phyloP scores from a whole-genome alignment of 2,888 invertebrate genomes.

The Amitus sp. region DNA sequence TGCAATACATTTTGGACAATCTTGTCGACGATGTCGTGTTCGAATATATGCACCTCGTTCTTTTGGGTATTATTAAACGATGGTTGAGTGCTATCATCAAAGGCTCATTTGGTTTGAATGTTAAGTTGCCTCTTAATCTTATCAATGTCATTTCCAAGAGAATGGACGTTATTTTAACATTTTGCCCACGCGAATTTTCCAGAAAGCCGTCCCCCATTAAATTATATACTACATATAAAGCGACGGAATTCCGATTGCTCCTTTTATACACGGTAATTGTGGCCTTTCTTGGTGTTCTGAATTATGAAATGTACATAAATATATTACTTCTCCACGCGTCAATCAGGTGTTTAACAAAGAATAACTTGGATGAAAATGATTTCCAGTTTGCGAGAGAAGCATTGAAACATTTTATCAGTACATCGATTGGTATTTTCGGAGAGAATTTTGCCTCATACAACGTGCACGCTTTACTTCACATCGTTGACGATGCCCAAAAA shows the following conservation, averaged over 20 bases:
- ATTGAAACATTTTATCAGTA: slow-evolving; percentile 16
- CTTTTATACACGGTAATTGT: slow-evolving; percentile 46
- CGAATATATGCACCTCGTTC: slow-evolving; percentile 31
- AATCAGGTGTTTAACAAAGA: slow-evolving; percentile 22
- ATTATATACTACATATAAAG: slow-evolving; percentile 39
- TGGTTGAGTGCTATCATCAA: slow-evolving; percentile 23
- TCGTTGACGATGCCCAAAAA: slow-evolving; percentile 19
- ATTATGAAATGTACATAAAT: slow-evolving; percentile 35
- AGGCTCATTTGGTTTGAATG: slow-evolving; percentile 25
- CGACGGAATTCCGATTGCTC: slow-evolving; percentile 46
- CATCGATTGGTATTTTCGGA: slow-evolving; percentile 13
- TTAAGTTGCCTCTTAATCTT: slow-evolving; percentile 17
- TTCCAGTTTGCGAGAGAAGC: not conserved
- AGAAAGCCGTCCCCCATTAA: slow-evolving; percentile 37
- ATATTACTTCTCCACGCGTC: slow-evolving; percentile 42
- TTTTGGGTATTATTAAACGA: slow-evolving; percentile 30
- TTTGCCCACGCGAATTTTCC: slow-evolving; percentile 44
- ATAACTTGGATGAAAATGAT: not conserved
- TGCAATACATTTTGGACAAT: slow-evolving; percentile 18
- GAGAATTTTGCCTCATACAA: slow-evolving; percentile 25
- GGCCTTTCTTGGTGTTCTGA: slow-evolving; percentile 37
- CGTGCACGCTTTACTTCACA: slow-evolving; percentile 26
- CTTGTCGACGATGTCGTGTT: slow-evolving; percentile 23
- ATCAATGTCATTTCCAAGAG: slow-evolving; percentile 22
- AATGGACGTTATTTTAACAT: slow-evolving; percentile 21